Conservation (phyloP, 2,888 invertebrate genomes). For the Drosophila vallismaia region DNA sequence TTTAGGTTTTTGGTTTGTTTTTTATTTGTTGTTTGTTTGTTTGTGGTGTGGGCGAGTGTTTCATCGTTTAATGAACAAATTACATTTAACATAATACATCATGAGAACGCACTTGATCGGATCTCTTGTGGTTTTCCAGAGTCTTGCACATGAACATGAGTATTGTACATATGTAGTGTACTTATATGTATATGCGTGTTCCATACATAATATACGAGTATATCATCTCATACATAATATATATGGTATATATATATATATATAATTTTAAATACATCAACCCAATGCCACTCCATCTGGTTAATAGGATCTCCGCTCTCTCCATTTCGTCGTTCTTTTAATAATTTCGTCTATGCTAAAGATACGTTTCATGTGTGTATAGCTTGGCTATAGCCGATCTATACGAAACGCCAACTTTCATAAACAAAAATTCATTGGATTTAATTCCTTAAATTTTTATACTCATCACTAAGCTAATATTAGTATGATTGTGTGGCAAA, state of each 20-base stretch:
- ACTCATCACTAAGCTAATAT: slow-evolving; percentile 29
- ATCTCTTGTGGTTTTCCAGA: neutral
- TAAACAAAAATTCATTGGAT: slow-evolving; percentile 26
- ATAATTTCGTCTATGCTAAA: slow-evolving; percentile 1
- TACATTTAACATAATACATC: slow-evolving; percentile 45
- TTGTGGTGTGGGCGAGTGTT: slow-evolving; percentile 31
- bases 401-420: slow-evolving; percentile 23
- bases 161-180: slow-evolving; percentile 44
- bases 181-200: slow-evolving; percentile 13
- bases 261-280: neutral
- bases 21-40: neutral
- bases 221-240: neutral
- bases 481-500: neutral
- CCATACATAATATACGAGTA: neutral
- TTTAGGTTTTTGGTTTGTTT: slow-evolving; percentile 6
- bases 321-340: neutral
- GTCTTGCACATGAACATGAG: slow-evolving; percentile 37
- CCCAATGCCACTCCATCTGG: slow-evolving; percentile 1
- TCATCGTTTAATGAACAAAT: slow-evolving; percentile 43
- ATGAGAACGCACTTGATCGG: slow-evolving; percentile 33
- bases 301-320: neutral
- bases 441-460: slow-evolving; percentile 14
- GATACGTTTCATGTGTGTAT: slow-evolving; percentile 10
- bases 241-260: neutral
- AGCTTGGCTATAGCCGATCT: slow-evolving; percentile 17